Evolutionary conservation across 2,888 invertebrate genomes (phyloP), one percentile per base, ranked within the genome.

Genomic region (Heliconius hortense): DNA sequence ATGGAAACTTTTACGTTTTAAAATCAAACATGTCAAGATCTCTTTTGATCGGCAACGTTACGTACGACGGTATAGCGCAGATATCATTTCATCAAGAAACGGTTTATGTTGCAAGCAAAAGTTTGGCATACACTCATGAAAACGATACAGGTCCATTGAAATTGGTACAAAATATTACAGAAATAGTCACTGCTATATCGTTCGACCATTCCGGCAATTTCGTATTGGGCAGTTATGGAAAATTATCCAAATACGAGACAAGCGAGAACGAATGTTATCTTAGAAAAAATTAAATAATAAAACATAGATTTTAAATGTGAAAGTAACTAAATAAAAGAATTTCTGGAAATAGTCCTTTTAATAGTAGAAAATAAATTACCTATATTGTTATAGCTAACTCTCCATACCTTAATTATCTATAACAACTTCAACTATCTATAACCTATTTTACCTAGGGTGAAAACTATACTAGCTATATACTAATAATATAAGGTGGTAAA

Each of bases 51-150:
- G 87, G 88, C 4, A 86, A 88, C 78, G 81, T 92, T 0, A 79
- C 84, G 3, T 91, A 90, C 76, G 83, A 86, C 67, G 91, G 89
- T 15, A 86, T 87, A 72, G 90, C 88, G 15, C 91, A 92, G 84
- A 92, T 92, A 82, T 82, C 90, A 26, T 86, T 91, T 64, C 82
- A 90, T 76, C 84, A 88, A 56, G 84, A 86, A 69, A 87, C 82
- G 35, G 85, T 93, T 8, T 90, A 87, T 76, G 78, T 92, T 67
- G 92, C 90, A 8, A 91, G 90, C 77, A 84, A 87, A 67, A 86
- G 86, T 35, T 81, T 93, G 26, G 79, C 83, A 15, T 92, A 90
- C 77, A 87, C 89, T n/a, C 86, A 89, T 73, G 87, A 89, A 81
- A 90, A 91, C 76, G 87, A 90, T 68, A 86, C 85, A 21, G 86